phyloP scores from a whole-genome alignment of 2,113 vertebrate species.

The Ciconia stormi region DNA sequence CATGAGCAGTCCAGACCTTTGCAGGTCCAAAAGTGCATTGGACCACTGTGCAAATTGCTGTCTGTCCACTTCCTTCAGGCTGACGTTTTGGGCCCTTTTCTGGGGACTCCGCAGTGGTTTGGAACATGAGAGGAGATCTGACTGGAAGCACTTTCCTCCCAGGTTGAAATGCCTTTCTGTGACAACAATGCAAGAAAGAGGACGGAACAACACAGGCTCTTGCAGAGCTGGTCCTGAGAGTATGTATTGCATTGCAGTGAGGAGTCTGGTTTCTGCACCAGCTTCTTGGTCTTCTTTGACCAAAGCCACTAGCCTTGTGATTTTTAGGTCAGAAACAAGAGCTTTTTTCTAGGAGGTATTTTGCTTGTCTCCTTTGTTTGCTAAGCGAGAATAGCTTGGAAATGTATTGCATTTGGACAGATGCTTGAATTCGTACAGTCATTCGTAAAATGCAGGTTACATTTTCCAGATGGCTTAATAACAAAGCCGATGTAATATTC shows the following conservation, averaged over 20 bases:
- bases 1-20: background rate
- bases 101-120: background rate
- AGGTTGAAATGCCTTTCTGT: background rate
- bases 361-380: background rate
- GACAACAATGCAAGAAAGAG: background rate
- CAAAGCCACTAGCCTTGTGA: background rate
- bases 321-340: background rate
- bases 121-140: background rate
- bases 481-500: conserved; percentile 13
- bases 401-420: background rate
- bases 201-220: background rate
- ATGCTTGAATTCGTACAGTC: background rate
- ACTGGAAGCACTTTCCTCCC: background rate
- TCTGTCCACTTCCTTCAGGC: background rate
- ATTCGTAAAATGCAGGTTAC: conserved; percentile 22
- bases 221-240: background rate
- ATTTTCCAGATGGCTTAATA: conserved; percentile 43
- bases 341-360: background rate
- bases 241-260: background rate
- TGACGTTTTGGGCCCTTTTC: background rate
- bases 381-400: background rate
- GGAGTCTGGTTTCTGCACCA: background rate
- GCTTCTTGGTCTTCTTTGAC: background rate
- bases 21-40: background rate
- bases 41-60: background rate